A percentile compares a stretch with the other conserved stretches of the same genome.
Conservation (phyloP, 2,797 vertebrate genomes). For the Intellagama lesueurii region DNA sequence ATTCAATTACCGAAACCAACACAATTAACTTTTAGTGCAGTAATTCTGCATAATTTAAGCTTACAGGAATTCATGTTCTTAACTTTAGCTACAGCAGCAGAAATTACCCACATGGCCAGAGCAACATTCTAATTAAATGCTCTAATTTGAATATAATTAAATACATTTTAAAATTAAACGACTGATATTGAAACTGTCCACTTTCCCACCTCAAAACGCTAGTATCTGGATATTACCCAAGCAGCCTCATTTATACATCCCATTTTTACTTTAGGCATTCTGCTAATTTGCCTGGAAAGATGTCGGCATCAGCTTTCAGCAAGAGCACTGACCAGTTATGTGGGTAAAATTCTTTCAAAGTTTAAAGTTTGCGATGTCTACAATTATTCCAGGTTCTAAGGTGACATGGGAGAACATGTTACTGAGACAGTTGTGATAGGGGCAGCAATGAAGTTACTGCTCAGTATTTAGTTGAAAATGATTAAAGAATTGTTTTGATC, state of each 20-base stretch:
- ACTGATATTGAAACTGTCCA: constrained; percentile 30
- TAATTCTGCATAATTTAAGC: constrained; percentile 14
- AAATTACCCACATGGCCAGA: constrained; percentile 47
- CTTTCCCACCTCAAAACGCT: constrained; percentile 2
- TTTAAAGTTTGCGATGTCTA: neutral
- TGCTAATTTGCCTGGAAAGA: constrained; percentile 47
- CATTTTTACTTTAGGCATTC: constrained; percentile 48
- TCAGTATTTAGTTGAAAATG: neutral
- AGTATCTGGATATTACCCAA: constrained; percentile 44
- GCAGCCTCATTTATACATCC: constrained; percentile 34
- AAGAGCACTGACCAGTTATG: constrained; percentile 20
- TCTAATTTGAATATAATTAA: constrained; percentile 55
- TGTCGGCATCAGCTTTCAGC: constrained; percentile 21
- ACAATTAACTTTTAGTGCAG: constrained; percentile 10
- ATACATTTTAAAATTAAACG: constrained; percentile 54
- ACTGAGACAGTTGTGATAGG: neutral
- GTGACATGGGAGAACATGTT: neutral
- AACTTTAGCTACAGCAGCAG: neutral
- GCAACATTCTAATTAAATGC: constrained; percentile 56
- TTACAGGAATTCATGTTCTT: neutral
- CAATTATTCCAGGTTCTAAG: constrained; percentile 12
- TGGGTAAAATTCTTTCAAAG: neutral
- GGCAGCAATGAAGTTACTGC: neutral
- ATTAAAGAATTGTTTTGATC: too few species aligned
- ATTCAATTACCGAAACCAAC: constrained; percentile 14